Percentiles rank a stretch among this genome's conserved stretches.
Evolutionary conservation across 2,888 invertebrate species (phyloP).

Genomic region (Corythucha ciliata): DNA sequence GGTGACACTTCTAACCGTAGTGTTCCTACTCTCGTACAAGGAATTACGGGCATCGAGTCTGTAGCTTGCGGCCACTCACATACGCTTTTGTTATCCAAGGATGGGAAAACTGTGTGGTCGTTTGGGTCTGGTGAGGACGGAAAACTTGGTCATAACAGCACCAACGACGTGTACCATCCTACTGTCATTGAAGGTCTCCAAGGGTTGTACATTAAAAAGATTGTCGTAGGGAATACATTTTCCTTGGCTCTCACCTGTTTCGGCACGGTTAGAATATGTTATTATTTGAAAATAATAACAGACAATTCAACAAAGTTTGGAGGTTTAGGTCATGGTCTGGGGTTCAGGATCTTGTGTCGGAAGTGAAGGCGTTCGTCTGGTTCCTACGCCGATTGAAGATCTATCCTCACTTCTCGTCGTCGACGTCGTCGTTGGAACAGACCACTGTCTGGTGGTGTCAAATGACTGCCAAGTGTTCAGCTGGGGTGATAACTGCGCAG

Average conservation of each 20-base stretch:
- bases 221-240: constrained; percentile 49
- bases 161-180: constrained; percentile 47
- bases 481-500: constrained; percentile 53
- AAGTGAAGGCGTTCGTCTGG: constrained; percentile 46
- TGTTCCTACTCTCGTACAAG: constrained; percentile 50
- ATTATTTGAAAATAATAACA: neutral
- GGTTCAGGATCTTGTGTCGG: constrained; percentile 54
- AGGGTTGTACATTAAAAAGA: constrained; percentile 48
- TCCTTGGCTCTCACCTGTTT: constrained; percentile 47
- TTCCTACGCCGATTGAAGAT: constrained; percentile 48
- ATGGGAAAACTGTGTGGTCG: constrained; percentile 50
- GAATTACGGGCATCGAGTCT: constrained; percentile 49
- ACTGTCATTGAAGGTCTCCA: constrained; percentile 51
- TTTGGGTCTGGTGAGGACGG: constrained; percentile 51
- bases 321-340: constrained; percentile 50
- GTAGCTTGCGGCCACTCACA: constrained; percentile 50
- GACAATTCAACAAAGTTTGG: neutral
- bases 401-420: constrained; percentile 46
- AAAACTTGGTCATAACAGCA: constrained; percentile 47
- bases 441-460: constrained; percentile 52
- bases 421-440: constrained; percentile 53
- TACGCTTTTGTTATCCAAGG: constrained; percentile 46
- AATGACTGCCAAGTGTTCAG: constrained; percentile 44
- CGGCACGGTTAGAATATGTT: constrained; percentile 41
- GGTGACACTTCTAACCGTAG: constrained; percentile 51